These are phyloP conservation scores for Agriopis leucophaearia DNA, from an alignment of 2,888 invertebrate species.

Conservation along the genomic window DNA sequence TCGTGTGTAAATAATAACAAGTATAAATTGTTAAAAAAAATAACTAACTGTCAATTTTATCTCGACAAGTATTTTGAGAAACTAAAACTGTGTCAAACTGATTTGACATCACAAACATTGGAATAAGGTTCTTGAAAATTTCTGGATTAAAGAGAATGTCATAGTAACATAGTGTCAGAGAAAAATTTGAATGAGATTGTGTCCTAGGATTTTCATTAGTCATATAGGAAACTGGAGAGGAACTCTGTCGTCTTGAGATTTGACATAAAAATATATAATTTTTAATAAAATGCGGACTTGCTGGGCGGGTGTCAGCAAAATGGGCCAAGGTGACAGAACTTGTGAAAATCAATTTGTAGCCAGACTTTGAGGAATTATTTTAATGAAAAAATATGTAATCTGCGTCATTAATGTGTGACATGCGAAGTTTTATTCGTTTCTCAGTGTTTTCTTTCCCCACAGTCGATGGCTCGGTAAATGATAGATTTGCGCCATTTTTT, in stretches of 20 bases:
- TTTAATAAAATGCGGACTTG: background rate
- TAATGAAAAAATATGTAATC: background rate
- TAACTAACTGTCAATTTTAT: too few species aligned
- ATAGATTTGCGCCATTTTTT: too few species aligned
- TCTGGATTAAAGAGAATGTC: background rate
- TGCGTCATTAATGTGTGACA: background rate
- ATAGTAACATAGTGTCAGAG: background rate
- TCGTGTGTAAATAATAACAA: too few species aligned
- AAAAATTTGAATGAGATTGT: constrained; percentile 30
- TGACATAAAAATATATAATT: constrained; percentile 9
- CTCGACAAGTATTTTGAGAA: constrained; percentile 5
- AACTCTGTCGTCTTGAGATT: constrained; percentile 19
- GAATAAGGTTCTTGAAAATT: constrained; percentile 6
- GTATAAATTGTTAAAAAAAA: too few species aligned
- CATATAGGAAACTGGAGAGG: constrained; percentile 27
- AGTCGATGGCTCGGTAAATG: too few species aligned
- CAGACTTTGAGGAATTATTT: background rate
- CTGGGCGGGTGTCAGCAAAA: background rate
- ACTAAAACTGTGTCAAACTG: constrained; percentile 11
- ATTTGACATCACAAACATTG: background rate
- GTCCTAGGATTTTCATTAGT: constrained; percentile 29
- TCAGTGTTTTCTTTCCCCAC: too few species aligned
- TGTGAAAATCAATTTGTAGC: constrained; percentile 4
- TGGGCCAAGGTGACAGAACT: constrained; percentile 16
- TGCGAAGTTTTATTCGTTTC: too few species aligned